Conservation (phyloP, 2,113 vertebrate species). For the Capreolus pygargus region DNA sequence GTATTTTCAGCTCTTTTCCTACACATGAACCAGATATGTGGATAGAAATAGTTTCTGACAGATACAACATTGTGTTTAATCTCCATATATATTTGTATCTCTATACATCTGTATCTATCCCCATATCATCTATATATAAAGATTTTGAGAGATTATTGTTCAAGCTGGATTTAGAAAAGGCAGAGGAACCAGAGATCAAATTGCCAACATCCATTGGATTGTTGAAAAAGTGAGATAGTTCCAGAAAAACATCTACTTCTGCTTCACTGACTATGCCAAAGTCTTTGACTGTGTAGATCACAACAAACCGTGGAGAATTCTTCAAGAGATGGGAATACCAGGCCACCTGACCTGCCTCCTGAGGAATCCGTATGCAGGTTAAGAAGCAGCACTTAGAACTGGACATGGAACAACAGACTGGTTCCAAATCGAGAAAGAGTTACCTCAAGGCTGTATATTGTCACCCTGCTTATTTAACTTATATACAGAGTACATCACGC, state of each 20-base stretch:
- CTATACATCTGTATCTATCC: neutral
- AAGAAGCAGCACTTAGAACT: neutral
- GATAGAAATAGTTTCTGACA: neutral
- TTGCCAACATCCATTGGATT: neutral
- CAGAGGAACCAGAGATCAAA: neutral
- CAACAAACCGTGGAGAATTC: neutral
- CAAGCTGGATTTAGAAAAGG: neutral
- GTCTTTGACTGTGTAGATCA: neutral
- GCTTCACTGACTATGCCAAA: neutral
- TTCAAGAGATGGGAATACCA: neutral
- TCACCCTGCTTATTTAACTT: neutral
- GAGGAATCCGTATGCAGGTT: neutral
- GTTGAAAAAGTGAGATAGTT: neutral
- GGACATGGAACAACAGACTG: neutral
- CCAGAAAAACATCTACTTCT: neutral
- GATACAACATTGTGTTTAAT: neutral
- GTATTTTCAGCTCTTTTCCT: neutral
- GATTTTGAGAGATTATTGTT: neutral
- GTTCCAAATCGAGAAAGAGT: neutral
- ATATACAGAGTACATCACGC: neutral
- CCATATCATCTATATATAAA: neutral
- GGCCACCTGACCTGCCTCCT: neutral
- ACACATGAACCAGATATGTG: neutral
- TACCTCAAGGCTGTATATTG: neutral
- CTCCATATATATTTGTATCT: neutral